Conservation (phyloP, 2,797 vertebrate genomes). For the Clarias platycephalus region DNA sequence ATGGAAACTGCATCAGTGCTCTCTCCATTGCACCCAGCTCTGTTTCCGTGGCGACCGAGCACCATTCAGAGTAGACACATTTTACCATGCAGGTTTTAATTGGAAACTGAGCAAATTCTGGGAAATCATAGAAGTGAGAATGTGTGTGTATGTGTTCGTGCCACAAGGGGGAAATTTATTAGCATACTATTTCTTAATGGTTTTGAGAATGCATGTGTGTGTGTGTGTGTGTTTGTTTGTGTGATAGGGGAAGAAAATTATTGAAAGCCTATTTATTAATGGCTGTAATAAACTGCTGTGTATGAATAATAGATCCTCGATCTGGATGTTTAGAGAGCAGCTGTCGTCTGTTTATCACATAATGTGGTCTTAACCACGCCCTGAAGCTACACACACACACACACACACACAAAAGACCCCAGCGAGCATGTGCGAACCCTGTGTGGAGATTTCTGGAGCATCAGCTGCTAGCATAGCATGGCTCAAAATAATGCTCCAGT, state of each 20-base stretch:
- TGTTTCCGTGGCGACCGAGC: slow-evolving; percentile 56
- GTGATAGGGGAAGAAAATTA: background rate
- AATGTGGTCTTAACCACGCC: slow-evolving; percentile 37
- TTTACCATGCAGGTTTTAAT: slow-evolving; percentile 43
- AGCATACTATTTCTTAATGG: too few relatives aligned
- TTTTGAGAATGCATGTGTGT: background rate
- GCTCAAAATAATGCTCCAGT: slow-evolving; percentile 46
- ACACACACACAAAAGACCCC: slow-evolving; percentile 42
- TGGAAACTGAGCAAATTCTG: slow-evolving; percentile 26
- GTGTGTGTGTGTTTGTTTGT: background rate
- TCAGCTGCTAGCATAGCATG: slow-evolving; percentile 23
- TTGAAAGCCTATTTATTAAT: background rate
- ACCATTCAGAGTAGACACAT: slow-evolving; percentile 44
- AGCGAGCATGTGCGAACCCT: slow-evolving; percentile 28
- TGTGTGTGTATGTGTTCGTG: background rate
- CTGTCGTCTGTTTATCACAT: background rate
- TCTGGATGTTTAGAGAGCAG: background rate
- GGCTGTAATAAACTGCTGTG: slow-evolving; percentile 1
- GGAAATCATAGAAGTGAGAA: background rate
- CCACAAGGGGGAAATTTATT: background rate
- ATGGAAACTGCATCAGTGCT: slow-evolving; percentile 61
- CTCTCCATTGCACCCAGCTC: slow-evolving; percentile 52
- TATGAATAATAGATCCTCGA: slow-evolving; percentile 33
- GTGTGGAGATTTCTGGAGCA: slow-evolving; percentile 23
- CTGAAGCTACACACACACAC: slow-evolving; percentile 40